Percentiles rank a stretch among this genome's conserved stretches.
phyloP scores from a whole-genome alignment of 2,797 vertebrate species.

The Triplophysa bombifrons region DNA sequence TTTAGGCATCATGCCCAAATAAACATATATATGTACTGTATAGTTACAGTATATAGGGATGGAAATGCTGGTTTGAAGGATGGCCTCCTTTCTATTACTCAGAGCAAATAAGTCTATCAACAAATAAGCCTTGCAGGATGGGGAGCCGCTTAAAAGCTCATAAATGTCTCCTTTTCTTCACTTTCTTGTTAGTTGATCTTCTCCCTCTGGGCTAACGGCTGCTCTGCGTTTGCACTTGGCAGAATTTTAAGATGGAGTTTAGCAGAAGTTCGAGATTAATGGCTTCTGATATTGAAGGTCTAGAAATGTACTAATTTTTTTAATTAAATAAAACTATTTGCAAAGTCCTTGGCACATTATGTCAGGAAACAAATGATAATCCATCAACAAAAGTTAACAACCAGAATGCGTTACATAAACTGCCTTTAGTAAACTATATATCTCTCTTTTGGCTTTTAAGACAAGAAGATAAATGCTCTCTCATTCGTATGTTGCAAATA shows the following conservation, averaged over 20 bases:
- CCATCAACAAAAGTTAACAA: neutral
- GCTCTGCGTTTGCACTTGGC: slow-evolving; percentile 57
- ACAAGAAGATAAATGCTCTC: too few species aligned
- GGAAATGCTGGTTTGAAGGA: slow-evolving; percentile 75
- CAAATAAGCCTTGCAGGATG: slow-evolving; percentile 68
- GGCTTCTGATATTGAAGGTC: too few species aligned
- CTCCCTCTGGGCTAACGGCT: slow-evolving; percentile 59
- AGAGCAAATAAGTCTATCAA: slow-evolving; percentile 76
- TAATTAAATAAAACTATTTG: neutral
- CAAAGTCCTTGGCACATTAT: neutral
- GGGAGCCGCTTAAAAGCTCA: slow-evolving; percentile 69
- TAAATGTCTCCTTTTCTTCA: slow-evolving; percentile 76
- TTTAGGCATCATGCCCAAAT: slow-evolving; percentile 64
- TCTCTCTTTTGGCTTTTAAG: too few species aligned
- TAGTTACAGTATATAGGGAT: slow-evolving; percentile 28
- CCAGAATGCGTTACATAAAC: too few species aligned
- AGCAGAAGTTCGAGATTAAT: neutral
- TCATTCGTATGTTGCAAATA: too few species aligned
- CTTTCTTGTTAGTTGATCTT: slow-evolving; percentile 66
- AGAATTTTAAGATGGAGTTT: slow-evolving; percentile 36
- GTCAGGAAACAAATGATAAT: neutral
- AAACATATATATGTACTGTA: slow-evolving; percentile 57
- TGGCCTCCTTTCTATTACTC: slow-evolving; percentile 72
- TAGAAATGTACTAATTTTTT: neutral
- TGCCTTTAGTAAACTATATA: too few species aligned